Base-by-base conservation (phyloP, 2,113 vertebrate species). In the Xenopus laevis region DNA sequence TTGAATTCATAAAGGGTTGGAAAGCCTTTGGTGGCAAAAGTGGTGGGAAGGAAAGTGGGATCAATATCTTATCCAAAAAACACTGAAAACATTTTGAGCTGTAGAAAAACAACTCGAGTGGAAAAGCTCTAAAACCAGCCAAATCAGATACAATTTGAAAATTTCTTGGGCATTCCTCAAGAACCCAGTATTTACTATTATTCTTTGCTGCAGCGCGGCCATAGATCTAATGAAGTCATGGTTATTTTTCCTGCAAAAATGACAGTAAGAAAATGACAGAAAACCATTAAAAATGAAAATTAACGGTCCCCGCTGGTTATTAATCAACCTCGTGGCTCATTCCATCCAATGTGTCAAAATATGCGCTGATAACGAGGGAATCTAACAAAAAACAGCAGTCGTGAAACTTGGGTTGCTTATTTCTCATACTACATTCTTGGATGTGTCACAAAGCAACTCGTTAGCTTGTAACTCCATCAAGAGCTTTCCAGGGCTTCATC, bases 191-290 rank as follows among this genome's bases (percentile, higher is more conserved):
- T 78, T 81, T 74, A 1, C 59, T 71, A 59, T 66, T 78, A 81
- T 18, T 78, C 77, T 79, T 79, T 30, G 23, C 76, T 71, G 52
- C 0, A 0, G n/a, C 71, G 33, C 55, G 78, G 50, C 59, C 65
- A 65, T 71, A 71, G 62, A 46, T 72, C 75, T 45, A 64, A 27
- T 21, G 0, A 0, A 7, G 82, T 81, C 86, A 85, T 82, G 0
- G 63, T 82, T 17, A 78, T 83, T 83, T 82, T 83, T 85, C 78
- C 79, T 77, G 74, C 77, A 79, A 83, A 83, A 86, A 83, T 68
- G 53, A 18, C 57, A 84, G 82, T 74, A 83, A 47, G 57, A 82
- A 81, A 18, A 82, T 78, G 79, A 68, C 74, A 58, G n/a, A 57
- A 70, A 67, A 6, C 68, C 71, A 73, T 74, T 71, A 21, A 27